A percentile compares a stretch with the other conserved stretches of the same genome.
Conservation (phyloP, 2,888 invertebrate genomes). For the Agonum fuliginosum region DNA sequence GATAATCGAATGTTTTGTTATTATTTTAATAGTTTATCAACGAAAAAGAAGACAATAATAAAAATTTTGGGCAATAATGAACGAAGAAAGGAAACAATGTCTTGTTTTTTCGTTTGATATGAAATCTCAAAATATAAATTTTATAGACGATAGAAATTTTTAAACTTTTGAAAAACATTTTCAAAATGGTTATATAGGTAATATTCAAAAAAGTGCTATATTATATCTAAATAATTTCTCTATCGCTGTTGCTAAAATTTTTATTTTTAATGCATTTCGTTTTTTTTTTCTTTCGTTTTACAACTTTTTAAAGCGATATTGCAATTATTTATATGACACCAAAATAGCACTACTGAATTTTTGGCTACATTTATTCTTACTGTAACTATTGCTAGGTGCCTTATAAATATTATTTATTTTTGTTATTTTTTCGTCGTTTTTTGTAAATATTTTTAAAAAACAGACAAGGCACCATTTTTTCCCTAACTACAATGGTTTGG, state of each 20-base stretch:
- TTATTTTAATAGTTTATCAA: slow-evolving; percentile 15
- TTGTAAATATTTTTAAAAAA: slow-evolving; percentile 57
- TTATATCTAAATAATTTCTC: slow-evolving; percentile 11
- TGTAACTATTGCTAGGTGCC: slow-evolving; percentile 55
- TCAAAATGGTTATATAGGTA: slow-evolving; percentile 35
- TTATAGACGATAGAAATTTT: slow-evolving; percentile 13
- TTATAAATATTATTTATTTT: slow-evolving; percentile 56
- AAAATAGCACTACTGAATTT: slow-evolving; percentile 20
- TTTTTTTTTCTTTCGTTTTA: background rate
- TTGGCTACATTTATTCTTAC: slow-evolving; percentile 44
- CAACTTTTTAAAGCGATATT: slow-evolving; percentile 27
- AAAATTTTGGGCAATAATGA: slow-evolving; percentile 29
- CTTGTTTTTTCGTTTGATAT: slow-evolving; percentile 40
- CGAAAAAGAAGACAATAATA: slow-evolving; percentile 40
- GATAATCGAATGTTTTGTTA: slow-evolving; percentile 11
- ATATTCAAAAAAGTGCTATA: slow-evolving; percentile 32
- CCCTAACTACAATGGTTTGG: slow-evolving; percentile 45
- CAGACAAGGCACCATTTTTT: slow-evolving; percentile 55
- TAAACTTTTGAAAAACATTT: slow-evolving; percentile 23
- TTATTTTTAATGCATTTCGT: slow-evolving; percentile 15
- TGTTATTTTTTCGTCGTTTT: slow-evolving; percentile 54
- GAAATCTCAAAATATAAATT: slow-evolving; percentile 29
- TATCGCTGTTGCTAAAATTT: slow-evolving; percentile 14
- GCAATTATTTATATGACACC: slow-evolving; percentile 16
- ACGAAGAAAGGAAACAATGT: background rate